Evolutionary conservation across 2,797 vertebrate species (phyloP), one percentile per base, ranked within the genome.

Genomic region (Diceros bicornis): DNA sequence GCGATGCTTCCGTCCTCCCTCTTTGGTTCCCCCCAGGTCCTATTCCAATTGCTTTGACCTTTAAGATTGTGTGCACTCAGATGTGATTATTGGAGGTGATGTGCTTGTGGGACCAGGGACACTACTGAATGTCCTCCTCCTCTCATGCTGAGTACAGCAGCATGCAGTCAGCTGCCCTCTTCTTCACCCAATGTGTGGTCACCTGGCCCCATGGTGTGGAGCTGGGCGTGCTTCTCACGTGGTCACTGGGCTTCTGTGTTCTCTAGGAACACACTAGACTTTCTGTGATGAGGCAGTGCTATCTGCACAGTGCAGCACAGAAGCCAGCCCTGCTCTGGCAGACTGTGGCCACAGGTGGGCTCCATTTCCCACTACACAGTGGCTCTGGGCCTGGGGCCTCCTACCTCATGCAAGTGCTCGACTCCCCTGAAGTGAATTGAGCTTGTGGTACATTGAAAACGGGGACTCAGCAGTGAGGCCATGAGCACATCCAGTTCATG

Each of bases 201-300:
- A 3, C 29, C 7, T 1, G 27, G 62, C 27, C 75, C 12, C 29
- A 7, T 0, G 17, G 4, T 2, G 0, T 9, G 71, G 55, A n/a
- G 16, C 41, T 23, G 44, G 44, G 21, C 0, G 12, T 37, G 41
- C 62, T 68, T 13, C 47, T 83, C 66, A 21, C 1, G 1, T 13
- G 8, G 37, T 34, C 82, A 14, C 6, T 1, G 13, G 16, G 85
- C 14, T 27, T 18, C 41, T 41, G 41, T 41, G 41, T 41, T 41
- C 78, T 20, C 5, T 32, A 4, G 14, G 23, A 7, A 25, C 7
- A 20, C 1, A 25, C 23, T 2, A 27, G 66, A 44, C 55, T 8
- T 12, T 25, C 41, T 34, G 4, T 2, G 29, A 41, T 3, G n/a
- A 6, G 10, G 6, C 14, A 7, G 55, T n/a, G 85, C 59, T 61